Evolutionary conservation across 2,113 vertebrate species (phyloP).

Genomic region (Lycaon pictus): DNA sequence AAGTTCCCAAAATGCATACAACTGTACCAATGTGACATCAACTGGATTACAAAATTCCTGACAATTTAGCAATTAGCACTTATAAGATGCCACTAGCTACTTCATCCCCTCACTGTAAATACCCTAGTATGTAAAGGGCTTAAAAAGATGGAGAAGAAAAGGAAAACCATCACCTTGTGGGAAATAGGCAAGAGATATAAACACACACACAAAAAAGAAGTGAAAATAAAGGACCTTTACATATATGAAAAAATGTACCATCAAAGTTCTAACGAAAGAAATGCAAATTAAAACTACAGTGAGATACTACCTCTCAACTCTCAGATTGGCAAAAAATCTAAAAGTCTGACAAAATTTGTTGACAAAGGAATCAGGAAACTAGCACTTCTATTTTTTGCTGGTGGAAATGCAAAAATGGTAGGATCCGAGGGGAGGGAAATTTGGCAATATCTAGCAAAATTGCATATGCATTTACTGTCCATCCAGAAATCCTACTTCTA

Average conservation of each 20-base stretch:
- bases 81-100: not conserved
- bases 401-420: not conserved
- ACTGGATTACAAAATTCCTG: not conserved
- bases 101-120: not conserved
- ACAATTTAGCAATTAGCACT: not conserved
- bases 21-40: not conserved
- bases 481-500: not conserved
- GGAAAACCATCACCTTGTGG: not conserved
- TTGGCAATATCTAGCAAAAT: conserved; percentile 6
- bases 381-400: not conserved
- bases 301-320: not conserved
- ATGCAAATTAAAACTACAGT: not conserved
- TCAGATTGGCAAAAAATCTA: not conserved
- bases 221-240: not conserved
- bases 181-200: not conserved
- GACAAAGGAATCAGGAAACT: not conserved
- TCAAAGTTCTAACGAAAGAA: not conserved
- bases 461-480: not conserved
- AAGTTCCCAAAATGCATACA: not conserved
- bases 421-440: not conserved
- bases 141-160: not conserved
- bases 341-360: not conserved
- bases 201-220: not conserved
- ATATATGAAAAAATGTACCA: not conserved
- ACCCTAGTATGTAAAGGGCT: not conserved